These are phyloP conservation scores for Oscheius onirici DNA, from an alignment of 2,888 invertebrate genomes.

Conservation along the genomic window DNA sequence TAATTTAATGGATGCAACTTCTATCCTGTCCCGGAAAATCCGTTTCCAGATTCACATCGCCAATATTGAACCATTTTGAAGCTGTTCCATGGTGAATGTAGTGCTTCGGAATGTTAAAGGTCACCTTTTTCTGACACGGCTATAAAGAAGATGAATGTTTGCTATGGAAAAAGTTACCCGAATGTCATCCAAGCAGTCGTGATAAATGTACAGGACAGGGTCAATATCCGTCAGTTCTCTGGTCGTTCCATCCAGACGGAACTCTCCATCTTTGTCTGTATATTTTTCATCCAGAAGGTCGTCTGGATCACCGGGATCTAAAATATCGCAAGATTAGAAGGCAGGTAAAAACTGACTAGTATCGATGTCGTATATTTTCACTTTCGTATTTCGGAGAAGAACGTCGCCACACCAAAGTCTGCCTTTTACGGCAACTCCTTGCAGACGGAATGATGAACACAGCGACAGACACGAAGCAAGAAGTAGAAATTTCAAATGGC, in stretches of 20 bases:
- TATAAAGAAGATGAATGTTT: conserved; percentile 22
- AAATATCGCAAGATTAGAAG: neutral
- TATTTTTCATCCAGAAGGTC: conserved; percentile 56
- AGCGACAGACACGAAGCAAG: neutral
- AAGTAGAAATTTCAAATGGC: neutral
- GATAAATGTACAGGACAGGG: conserved; percentile 56
- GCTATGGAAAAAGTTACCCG: conserved; percentile 34
- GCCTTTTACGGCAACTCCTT: conserved; percentile 58
- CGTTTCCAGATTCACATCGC: conserved; percentile 45
- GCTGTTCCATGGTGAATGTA: conserved; percentile 52
- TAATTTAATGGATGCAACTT: conserved; percentile 50
- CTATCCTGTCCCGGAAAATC: conserved; percentile 45
- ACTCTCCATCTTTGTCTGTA: conserved; percentile 51
- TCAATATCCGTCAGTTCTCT: conserved; percentile 57
- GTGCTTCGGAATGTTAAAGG: conserved; percentile 46
- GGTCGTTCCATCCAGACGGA: conserved; percentile 45
- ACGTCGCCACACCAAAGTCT: conserved; percentile 45
- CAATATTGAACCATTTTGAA: conserved; percentile 47
- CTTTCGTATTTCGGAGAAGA: conserved; percentile 49
- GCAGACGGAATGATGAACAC: conserved; percentile 40
- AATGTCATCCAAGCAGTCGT: conserved; percentile 60
- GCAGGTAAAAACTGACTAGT: conserved; percentile 38
- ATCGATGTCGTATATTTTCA: conserved; percentile 57
- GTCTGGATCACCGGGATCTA: conserved; percentile 56
- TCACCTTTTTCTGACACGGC: conserved; percentile 55